Percentiles rank a stretch among this genome's conserved stretches.
These are phyloP conservation scores for Latrodectus geometricus DNA, from an alignment of 1,140 invertebrate species.

Conservation along the genomic window DNA sequence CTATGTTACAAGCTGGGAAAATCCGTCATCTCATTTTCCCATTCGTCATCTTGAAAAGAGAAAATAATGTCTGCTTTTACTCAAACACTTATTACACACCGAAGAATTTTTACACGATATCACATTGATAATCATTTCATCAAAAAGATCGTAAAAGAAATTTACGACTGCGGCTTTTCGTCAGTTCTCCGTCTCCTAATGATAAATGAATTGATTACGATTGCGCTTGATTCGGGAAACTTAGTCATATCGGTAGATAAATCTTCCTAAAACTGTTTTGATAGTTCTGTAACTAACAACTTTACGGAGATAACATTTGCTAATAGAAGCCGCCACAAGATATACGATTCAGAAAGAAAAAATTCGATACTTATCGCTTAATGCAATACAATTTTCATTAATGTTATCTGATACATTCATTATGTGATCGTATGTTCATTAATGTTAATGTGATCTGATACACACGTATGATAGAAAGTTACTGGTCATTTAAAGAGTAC, in stretches of 20 bases:
- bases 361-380: too few species aligned
- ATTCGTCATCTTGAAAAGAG: background rate
- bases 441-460: too few species aligned
- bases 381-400: too few species aligned
- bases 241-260: background rate
- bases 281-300: too few species aligned
- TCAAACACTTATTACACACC: background rate
- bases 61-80: background rate
- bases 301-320: too few species aligned
- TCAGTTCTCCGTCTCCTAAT: background rate
- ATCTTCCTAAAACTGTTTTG: background rate
- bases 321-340: too few species aligned
- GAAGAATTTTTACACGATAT: background rate
- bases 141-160: background rate
- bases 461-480: too few species aligned
- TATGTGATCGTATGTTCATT: too few species aligned
- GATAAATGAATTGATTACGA: background rate
- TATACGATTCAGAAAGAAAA: too few species aligned
- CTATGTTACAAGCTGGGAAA: background rate
- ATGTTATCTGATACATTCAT: too few species aligned
- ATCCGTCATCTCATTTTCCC: background rate
- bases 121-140: background rate
- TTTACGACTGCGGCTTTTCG: background rate
- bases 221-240: background rate
- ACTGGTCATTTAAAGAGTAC: too few species aligned